Evolutionary conservation across 2,888 invertebrate genomes (phyloP).

Genomic region (Pseudanteris insignis): DNA sequence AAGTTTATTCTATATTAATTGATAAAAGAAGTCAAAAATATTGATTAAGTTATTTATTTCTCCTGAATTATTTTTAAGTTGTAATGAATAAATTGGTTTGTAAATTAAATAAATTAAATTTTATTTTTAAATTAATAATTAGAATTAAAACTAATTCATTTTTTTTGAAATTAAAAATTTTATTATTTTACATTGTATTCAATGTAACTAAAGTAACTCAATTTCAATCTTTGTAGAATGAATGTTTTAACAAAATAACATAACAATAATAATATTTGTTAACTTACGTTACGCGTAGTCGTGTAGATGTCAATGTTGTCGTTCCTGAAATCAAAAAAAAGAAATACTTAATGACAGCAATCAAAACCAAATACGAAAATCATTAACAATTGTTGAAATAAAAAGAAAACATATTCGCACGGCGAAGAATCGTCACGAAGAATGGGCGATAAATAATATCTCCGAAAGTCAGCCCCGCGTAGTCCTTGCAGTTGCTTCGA

Average conservation of each 20-base stretch:
- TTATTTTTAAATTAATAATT: too few relatives aligned
- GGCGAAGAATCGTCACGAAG: conserved; percentile 6
- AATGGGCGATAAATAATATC: conserved; percentile 26
- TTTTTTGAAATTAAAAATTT: too few relatives aligned
- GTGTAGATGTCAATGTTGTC: conserved; percentile 61
- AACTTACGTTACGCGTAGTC: conserved; percentile 62
- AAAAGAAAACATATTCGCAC: conserved; percentile 1
- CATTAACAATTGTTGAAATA: too few relatives aligned
- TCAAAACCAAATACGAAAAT: not conserved
- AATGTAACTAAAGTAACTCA: too few relatives aligned
- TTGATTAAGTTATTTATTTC: too few relatives aligned
- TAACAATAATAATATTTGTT: not conserved
- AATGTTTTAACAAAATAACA: not conserved
- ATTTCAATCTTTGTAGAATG: not conserved
- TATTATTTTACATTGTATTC: too few relatives aligned
- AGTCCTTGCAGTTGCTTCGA: conserved; percentile 56
- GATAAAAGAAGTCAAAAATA: too few relatives aligned
- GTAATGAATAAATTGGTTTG: too few relatives aligned
- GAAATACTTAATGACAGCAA: conserved; percentile 8
- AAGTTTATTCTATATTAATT: too few relatives aligned
- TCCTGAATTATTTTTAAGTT: too few relatives aligned
- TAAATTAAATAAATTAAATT: too few relatives aligned
- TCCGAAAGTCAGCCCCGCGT: conserved; percentile 44
- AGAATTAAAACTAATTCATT: too few relatives aligned
- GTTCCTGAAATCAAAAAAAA: conserved; percentile 55